Percentiles rank a stretch among this genome's conserved stretches.
Conservation (phyloP, 2,113 vertebrate species). For the Epinephelus cyanopodus region DNA sequence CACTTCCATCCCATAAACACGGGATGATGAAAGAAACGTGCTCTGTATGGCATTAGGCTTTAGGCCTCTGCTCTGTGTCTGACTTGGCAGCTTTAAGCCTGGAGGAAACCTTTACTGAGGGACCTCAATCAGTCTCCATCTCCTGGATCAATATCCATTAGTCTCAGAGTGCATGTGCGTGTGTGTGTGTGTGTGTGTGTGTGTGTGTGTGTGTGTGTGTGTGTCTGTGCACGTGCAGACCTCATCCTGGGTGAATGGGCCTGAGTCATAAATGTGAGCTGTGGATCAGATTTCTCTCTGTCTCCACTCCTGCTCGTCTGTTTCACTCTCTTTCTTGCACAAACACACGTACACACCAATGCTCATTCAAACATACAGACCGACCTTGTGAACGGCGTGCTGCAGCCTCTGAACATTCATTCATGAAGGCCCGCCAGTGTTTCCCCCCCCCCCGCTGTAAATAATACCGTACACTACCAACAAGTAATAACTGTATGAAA, state of each 20-base stretch:
- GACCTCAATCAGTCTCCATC: constrained; percentile 78
- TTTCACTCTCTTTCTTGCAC: constrained; percentile 40
- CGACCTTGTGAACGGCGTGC: constrained; percentile 39
- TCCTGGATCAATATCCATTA: constrained; percentile 83
- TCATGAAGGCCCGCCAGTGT: constrained; percentile 38
- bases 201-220: constrained; percentile 20
- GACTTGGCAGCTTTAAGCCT: constrained; percentile 74
- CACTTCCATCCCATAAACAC: constrained; percentile 34
- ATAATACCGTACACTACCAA: constrained; percentile 24
- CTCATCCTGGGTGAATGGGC: constrained; percentile 73
- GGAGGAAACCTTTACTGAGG: constrained; percentile 72
- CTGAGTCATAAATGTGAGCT: constrained; percentile 76
- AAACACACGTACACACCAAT: constrained; percentile 50
- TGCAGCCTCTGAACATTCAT: constrained; percentile 55
- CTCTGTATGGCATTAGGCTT: constrained; percentile 51
- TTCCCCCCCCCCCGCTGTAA: background rate
- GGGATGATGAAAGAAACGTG: constrained; percentile 53
- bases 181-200: constrained; percentile 13
- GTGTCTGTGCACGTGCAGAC: constrained; percentile 37
- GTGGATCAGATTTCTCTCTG: constrained; percentile 73
- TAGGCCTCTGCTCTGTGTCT: constrained; percentile 62
- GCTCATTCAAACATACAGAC: constrained; percentile 58
- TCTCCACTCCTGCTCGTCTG: constrained; percentile 37
- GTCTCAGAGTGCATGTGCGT: constrained; percentile 27
- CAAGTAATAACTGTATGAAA: constrained; percentile 53